Evolutionary conservation across 2,113 vertebrate species (phyloP), one percentile per base, ranked within the genome.

Genomic region (Podarcis cretensis): DNA sequence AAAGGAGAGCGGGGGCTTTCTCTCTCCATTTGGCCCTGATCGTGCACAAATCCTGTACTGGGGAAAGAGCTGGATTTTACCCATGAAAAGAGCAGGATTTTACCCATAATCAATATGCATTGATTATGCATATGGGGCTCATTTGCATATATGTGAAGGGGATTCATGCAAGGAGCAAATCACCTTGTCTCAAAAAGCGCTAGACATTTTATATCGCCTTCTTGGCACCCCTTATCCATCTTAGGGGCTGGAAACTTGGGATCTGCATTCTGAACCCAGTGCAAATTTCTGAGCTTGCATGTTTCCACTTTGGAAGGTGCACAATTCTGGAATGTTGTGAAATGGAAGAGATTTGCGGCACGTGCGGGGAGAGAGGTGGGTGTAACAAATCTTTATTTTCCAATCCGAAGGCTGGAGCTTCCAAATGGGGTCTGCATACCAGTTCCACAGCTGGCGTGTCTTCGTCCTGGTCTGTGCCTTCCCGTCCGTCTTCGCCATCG

Each of bases 371-470:
- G 18, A 63, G 16, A 63, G 5, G 59, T 54, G 59, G 13, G 59
- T 63, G 14, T 63, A 63, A 20, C 18, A 5, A 1, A 18, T 84
- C 5, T n/a, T 65, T 12, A 6, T 0, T 8, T 3, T 48, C 54
- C 12, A 2, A 35, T 7, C 0, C 27, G 0, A 79, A 99, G 98
- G 99, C 21, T 99, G 99, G 99, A 99, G 99, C 90, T 99, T 99
- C 96, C 98, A 99, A 96, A 99, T 99, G 99, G 99, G 99, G 87
- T 99, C 99, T 0, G 99, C 99, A 0, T 99, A 99, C 94, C 99
- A 99, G 92, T 99, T 99, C 97, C 99, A 99, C 95, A 99, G 99
- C 97, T 99, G 99, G 99, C 97, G 99, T 37, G 99, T 99, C 81
- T 99, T 99, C 6, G 99, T 99, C 48, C 94, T 99, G 81, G 99